A percentile compares a stretch with the other conserved stretches of the same genome.
Conservation (phyloP, 2,888 invertebrate genomes). For the Alviniconcha strummeri region DNA sequence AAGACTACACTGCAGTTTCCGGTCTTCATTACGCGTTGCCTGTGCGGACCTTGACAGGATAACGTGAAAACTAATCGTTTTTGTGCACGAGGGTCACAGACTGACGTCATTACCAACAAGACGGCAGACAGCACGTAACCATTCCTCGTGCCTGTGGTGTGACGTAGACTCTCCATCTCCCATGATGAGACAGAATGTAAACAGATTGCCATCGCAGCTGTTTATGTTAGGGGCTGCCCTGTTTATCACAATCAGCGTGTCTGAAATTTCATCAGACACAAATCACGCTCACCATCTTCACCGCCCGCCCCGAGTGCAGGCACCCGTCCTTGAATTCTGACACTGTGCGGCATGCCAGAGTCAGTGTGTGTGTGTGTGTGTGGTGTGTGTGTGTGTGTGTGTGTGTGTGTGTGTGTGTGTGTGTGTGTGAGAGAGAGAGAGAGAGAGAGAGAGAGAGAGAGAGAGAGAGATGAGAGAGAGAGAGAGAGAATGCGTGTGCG, state of each 20-base stretch:
- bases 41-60: no score
- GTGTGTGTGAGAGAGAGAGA: not conserved
- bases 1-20: no score
- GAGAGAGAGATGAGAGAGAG: conserved; percentile 5
- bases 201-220: not conserved
- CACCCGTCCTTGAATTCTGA: no score
- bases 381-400: not conserved
- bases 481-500: not conserved
- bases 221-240: not conserved
- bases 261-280: conserved; percentile 21
- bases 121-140: no score
- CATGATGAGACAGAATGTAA: not conserved
- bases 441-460: conserved; percentile 3
- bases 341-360: no score
- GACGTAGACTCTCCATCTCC: no score
- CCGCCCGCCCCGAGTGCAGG: no score
- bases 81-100: no score
- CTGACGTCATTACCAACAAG: no score
- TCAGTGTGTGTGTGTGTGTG: not conserved
- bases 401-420: not conserved
- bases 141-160: no score
- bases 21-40: no score
- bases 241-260: conserved; percentile 4
- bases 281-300: not conserved
- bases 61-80: no score